Conservation (phyloP, 2,888 invertebrate species). For the Drosophila picticornis region DNA sequence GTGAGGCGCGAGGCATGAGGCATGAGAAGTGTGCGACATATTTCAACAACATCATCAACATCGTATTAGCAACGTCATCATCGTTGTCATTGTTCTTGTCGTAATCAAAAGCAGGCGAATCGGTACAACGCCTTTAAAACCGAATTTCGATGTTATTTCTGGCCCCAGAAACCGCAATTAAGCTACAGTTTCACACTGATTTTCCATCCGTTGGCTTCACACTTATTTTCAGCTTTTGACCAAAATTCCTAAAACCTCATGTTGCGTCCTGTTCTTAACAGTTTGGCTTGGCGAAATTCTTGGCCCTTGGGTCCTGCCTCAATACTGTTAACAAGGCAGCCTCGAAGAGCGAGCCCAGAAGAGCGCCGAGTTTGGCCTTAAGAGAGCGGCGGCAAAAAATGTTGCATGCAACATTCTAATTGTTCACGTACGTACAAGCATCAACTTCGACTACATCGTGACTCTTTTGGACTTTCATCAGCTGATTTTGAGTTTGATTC, state of each 20-base stretch:
- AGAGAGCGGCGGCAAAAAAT: conserved; percentile 34
- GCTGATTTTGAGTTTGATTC: background rate
- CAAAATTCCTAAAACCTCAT: background rate
- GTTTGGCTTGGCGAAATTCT: background rate
- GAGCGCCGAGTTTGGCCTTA: conserved; percentile 28
- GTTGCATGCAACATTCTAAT: conserved; percentile 54
- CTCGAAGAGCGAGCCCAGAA: conserved; percentile 4
- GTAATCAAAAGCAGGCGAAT: background rate
- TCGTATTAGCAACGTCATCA: conserved; percentile 38
- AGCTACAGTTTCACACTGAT: conserved; percentile 50
- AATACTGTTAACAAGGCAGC: conserved; percentile 7
- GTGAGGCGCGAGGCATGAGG: background rate
- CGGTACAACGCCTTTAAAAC: conserved; percentile 14
- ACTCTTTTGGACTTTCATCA: background rate
- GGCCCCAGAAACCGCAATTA: conserved; percentile 25
- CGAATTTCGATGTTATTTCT: conserved; percentile 33
- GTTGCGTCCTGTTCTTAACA: background rate
- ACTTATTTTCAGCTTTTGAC: conserved; percentile 14
- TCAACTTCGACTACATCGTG: background rate
- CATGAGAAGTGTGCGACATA: background rate
- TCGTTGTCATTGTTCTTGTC: background rate
- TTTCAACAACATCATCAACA: conserved; percentile 39
- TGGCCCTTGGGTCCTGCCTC: conserved; percentile 16
- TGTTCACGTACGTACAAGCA: background rate
- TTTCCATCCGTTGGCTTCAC: conserved; percentile 16